These are phyloP conservation scores for Zaprionus davidi DNA, from an alignment of 1,140 invertebrate species.

Conservation along the genomic window DNA sequence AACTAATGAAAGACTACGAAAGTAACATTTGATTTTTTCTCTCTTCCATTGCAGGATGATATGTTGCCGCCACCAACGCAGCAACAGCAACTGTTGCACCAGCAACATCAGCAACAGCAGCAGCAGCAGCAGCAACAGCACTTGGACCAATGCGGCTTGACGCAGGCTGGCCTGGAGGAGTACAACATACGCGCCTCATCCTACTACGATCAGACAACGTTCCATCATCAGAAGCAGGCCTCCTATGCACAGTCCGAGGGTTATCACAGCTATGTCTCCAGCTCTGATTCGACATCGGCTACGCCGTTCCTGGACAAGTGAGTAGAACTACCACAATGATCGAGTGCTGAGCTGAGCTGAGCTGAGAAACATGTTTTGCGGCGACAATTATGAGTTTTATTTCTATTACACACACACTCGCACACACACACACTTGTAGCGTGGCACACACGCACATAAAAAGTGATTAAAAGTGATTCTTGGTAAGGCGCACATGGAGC, in stretches of 20 bases:
- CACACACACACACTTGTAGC: neutral
- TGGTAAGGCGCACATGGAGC: constrained; percentile 66
- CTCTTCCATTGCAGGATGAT: constrained; percentile 58
- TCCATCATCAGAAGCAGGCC: constrained; percentile 90
- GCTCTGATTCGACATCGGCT: constrained; percentile 90
- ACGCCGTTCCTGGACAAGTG: constrained; percentile 92
- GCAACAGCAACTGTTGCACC: constrained; percentile 42
- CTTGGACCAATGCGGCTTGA: constrained; percentile 77
- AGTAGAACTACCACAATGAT: constrained; percentile 40
- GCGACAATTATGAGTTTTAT: constrained; percentile 78
- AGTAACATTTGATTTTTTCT: constrained; percentile 2
- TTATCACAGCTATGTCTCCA: constrained; percentile 92
- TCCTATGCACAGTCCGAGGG: constrained; percentile 93
- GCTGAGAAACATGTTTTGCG: constrained; percentile 62
- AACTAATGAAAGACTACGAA: constrained; percentile 20
- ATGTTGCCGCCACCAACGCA: constrained; percentile 46
- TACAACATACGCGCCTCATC: constrained; percentile 86
- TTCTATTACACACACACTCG: constrained; percentile 22
- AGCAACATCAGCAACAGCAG: constrained; percentile 32
- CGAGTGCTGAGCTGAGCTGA: constrained; percentile 26
- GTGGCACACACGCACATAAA: constrained; percentile 40
- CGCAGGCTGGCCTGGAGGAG: constrained; percentile 89
- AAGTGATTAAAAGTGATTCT: constrained; percentile 74
- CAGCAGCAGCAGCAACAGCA: constrained; percentile 45
- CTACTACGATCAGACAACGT: constrained; percentile 85